These are phyloP conservation scores for Abrostola tripartita DNA, from an alignment of 2,888 invertebrate species.

Conservation along the genomic window DNA sequence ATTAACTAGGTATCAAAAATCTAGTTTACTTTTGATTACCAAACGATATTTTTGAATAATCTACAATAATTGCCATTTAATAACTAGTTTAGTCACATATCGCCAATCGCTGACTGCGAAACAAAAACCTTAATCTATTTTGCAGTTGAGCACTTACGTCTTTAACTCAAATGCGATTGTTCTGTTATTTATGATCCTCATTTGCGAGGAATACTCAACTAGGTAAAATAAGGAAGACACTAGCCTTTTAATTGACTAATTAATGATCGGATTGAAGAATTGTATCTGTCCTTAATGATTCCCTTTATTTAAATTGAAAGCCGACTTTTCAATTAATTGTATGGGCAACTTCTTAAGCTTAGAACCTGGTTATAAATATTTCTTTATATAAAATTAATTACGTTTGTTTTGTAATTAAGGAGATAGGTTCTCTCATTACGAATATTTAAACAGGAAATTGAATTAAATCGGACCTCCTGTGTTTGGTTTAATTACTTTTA, in stretches of 20 bases:
- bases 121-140: constrained; percentile 39
- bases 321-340: constrained; percentile 59
- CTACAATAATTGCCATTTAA: neutral
- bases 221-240: constrained; percentile 70
- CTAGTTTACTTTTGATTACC: too few relatives aligned
- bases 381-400: constrained; percentile 51
- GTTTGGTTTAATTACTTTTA: constrained; percentile 51
- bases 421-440: constrained; percentile 40
- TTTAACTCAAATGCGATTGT: constrained; percentile 68
- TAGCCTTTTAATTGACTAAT: constrained; percentile 73
- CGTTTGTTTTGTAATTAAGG: constrained; percentile 48
- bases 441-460: constrained; percentile 52
- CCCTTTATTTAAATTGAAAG: constrained; percentile 66
- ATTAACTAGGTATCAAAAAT: too few relatives aligned
- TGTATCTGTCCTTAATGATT: constrained; percentile 65
- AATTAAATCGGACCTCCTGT: constrained; percentile 41
- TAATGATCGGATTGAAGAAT: constrained; percentile 71
- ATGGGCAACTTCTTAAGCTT: constrained; percentile 45
- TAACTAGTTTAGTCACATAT: neutral
- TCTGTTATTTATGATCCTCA: constrained; percentile 67
- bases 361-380: constrained; percentile 55
- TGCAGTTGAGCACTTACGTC: constrained; percentile 40
- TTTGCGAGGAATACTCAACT: constrained; percentile 66
- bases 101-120: constrained; percentile 21
- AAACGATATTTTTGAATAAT: too few relatives aligned